Percentiles rank a stretch among this genome's conserved stretches.
Conservation (phyloP, 2,797 vertebrate species). For the Ispidina lecontei region DNA sequence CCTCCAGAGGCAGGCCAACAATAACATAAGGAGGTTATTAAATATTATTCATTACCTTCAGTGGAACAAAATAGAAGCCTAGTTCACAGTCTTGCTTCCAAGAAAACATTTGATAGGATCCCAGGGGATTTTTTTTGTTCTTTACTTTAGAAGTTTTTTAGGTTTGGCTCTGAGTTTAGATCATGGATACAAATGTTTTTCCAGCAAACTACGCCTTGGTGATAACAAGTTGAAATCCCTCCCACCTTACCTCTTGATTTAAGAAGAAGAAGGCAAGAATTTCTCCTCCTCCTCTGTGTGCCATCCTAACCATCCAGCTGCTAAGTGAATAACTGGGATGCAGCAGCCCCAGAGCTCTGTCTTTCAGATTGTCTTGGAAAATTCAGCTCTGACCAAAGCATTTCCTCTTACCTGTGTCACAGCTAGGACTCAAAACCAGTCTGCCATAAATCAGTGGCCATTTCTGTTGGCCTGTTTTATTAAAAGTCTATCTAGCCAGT, state of each 20-base stretch:
- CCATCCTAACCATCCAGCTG: background rate
- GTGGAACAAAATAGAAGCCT: slow-evolving; percentile 60
- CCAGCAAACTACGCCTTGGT: slow-evolving; percentile 24
- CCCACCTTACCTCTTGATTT: slow-evolving; percentile 20
- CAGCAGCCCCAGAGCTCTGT: background rate
- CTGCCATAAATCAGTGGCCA: background rate
- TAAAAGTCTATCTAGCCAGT: background rate
- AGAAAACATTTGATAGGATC: slow-evolving; percentile 60
- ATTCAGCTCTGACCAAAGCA: background rate
- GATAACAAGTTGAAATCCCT: slow-evolving; percentile 39
- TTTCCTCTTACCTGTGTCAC: background rate
- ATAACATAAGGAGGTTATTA: slow-evolving; percentile 71
- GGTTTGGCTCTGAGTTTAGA: slow-evolving; percentile 57
- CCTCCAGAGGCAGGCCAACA: slow-evolving; percentile 55
- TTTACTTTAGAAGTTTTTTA: slow-evolving; percentile 52
- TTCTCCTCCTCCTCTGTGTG: background rate
- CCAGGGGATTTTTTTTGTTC: slow-evolving; percentile 39
- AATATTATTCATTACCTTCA: slow-evolving; percentile 72
- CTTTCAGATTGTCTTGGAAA: background rate
- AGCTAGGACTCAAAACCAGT: background rate
- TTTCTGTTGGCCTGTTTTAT: background rate
- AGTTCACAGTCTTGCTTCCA: slow-evolving; percentile 51
- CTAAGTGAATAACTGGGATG: background rate
- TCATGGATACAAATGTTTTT: slow-evolving; percentile 38
- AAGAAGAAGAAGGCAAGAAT: background rate